A percentile compares a stretch with the other conserved stretches of the same genome.
Conservation (phyloP, 1,140 invertebrate species). For the Ostrea denselamellosa region DNA sequence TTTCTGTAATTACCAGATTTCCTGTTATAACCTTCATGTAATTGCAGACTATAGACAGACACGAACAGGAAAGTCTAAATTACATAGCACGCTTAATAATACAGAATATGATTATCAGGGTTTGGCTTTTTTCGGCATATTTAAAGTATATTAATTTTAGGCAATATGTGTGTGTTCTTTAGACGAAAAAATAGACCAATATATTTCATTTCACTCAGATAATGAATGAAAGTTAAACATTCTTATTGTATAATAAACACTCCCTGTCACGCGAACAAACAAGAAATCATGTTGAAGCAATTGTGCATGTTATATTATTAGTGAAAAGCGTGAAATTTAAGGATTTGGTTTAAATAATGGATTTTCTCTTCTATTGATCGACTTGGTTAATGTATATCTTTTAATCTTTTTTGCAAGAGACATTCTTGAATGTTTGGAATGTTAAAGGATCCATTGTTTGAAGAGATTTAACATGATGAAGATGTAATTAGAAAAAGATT, state of each 20-base stretch:
- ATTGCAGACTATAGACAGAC: background rate
- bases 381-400: constrained; percentile 29
- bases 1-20: background rate
- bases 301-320: constrained; percentile 31
- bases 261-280: constrained; percentile 21
- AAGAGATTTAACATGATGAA: constrained; percentile 22
- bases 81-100: background rate
- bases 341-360: constrained; percentile 38
- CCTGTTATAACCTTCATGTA: background rate
- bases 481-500: constrained; percentile 40
- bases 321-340: constrained; percentile 39
- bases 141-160: constrained; percentile 34
- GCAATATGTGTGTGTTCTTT: constrained; percentile 19
- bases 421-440: constrained; percentile 38
- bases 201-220: constrained; percentile 38
- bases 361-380: constrained; percentile 36
- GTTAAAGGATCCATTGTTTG: constrained; percentile 19
- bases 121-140: background rate
- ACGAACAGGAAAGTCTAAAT: background rate
- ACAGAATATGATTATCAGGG: background rate
- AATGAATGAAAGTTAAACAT: constrained; percentile 36
- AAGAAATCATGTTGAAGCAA: constrained; percentile 38
- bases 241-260: constrained; percentile 8
- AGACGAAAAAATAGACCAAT: constrained; percentile 19
- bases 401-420: constrained; percentile 30